These are phyloP conservation scores for Platyrinchus mystaceus DNA, from an alignment of 2,797 vertebrate genomes.

Conservation along the genomic window DNA sequence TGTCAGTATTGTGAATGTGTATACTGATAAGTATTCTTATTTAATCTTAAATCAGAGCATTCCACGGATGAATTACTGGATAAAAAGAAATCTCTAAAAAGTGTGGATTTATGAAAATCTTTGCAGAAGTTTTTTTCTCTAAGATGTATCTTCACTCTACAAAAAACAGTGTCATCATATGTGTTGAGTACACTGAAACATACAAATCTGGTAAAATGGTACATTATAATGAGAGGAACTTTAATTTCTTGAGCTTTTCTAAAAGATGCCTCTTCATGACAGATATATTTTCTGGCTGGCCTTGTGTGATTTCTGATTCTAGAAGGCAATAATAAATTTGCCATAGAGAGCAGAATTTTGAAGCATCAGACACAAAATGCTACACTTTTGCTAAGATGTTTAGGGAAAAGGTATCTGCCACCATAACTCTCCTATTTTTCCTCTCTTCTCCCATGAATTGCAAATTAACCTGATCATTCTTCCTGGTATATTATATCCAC, in stretches of 20 bases:
- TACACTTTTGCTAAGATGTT: background rate
- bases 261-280: background rate
- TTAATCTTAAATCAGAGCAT: background rate
- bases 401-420: background rate
- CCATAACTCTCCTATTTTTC: background rate
- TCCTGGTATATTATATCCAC: background rate
- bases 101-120: background rate
- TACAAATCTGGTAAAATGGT: background rate
- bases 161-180: background rate
- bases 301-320: background rate
- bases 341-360: background rate
- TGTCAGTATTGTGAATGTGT: background rate
- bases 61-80: background rate
- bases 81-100: background rate
- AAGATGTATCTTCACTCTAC: background rate
- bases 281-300: background rate
- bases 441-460: background rate
- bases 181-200: background rate
- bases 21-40: background rate
- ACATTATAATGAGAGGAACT: background rate
- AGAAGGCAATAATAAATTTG: background rate
- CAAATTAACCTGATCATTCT: background rate
- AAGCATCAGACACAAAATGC: background rate
- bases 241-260: background rate
- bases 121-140: background rate